Evolutionary conservation across 2,797 vertebrate genomes (phyloP).

Genomic region (Epinephelus coioides): DNA sequence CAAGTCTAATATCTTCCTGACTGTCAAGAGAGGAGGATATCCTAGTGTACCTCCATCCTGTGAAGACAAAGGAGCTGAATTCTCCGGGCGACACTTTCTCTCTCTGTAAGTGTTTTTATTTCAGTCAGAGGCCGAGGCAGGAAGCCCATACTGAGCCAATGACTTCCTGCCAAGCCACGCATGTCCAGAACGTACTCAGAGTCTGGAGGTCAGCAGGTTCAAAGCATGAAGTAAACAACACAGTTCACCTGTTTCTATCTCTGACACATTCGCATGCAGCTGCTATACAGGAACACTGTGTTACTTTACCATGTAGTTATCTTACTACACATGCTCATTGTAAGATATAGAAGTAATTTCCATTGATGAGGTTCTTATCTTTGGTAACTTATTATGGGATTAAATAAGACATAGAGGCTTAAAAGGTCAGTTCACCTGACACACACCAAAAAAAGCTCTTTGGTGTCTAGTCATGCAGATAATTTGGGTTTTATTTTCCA

Average conservation of each 20-base stretch:
- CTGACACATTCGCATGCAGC: neutral
- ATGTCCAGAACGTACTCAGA: constrained; percentile 39
- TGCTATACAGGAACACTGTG: neutral
- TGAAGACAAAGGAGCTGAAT: constrained; percentile 35
- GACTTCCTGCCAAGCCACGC: constrained; percentile 69
- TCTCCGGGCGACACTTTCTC: constrained; percentile 29
- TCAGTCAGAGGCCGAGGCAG: constrained; percentile 42
- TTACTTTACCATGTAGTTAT: neutral
- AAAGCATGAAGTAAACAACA: constrained; percentile 25
- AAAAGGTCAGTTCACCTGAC: neutral
- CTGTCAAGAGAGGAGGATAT: constrained; percentile 50
- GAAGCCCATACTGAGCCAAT: constrained; percentile 70
- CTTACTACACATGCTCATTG: neutral
- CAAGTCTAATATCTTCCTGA: constrained; percentile 52
- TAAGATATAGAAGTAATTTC: constrained; percentile 2
- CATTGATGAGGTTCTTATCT: neutral
- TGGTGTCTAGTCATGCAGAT: neutral
- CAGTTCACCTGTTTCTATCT: constrained; percentile 21
- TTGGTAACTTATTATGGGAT: constrained; percentile 2
- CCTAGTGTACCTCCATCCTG: constrained; percentile 34
- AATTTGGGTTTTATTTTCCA: neutral
- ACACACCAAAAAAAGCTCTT: neutral
- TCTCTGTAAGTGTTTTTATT: constrained; percentile 37
- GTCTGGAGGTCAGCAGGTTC: constrained; percentile 54
- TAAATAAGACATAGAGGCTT: neutral